phyloP scores from a whole-genome alignment of 1,140 invertebrate genomes.

The Ceratina calcarata region DNA sequence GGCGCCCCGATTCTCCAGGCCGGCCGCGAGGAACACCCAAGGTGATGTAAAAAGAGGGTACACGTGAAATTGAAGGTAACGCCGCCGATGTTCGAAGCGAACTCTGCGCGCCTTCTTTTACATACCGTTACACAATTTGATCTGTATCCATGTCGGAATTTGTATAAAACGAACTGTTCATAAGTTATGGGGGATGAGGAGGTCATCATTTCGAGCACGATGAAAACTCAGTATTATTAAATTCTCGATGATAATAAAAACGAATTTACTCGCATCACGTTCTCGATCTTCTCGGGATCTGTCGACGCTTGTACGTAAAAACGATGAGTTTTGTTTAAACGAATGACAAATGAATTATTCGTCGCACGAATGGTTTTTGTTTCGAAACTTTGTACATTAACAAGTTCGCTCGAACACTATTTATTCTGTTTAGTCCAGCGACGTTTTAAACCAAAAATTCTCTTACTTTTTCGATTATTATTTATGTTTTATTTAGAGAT shows the following conservation, averaged over 20 bases:
- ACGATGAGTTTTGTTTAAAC: neutral
- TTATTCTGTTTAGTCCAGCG: no score
- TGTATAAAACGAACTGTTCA: conserved; percentile 43
- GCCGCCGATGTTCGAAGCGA: conserved; percentile 13
- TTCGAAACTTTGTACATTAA: neutral
- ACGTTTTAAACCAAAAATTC: neutral
- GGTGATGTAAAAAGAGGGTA: conserved; percentile 58
- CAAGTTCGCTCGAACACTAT: conserved; percentile 12
- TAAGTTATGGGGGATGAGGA: conserved; percentile 42
- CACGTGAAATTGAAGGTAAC: conserved; percentile 39
- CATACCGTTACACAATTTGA: conserved; percentile 33
- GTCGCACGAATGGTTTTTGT: neutral
- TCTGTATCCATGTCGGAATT: conserved; percentile 17
- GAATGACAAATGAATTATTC: neutral
- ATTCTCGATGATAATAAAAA: conserved; percentile 47
- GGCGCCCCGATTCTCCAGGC: conserved; percentile 61
- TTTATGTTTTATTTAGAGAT: neutral
- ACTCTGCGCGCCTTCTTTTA: neutral
- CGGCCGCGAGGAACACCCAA: conserved; percentile 54
- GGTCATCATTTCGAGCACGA: conserved; percentile 28
- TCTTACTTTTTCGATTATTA: neutral
- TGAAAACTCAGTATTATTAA: conserved; percentile 59
- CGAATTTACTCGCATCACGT: neutral
- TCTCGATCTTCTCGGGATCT: neutral
- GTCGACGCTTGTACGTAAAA: neutral